Evolutionary conservation across 2,888 invertebrate species (phyloP), one percentile per base, ranked within the genome.

Genomic region (Hemicrepidius hirtus): DNA sequence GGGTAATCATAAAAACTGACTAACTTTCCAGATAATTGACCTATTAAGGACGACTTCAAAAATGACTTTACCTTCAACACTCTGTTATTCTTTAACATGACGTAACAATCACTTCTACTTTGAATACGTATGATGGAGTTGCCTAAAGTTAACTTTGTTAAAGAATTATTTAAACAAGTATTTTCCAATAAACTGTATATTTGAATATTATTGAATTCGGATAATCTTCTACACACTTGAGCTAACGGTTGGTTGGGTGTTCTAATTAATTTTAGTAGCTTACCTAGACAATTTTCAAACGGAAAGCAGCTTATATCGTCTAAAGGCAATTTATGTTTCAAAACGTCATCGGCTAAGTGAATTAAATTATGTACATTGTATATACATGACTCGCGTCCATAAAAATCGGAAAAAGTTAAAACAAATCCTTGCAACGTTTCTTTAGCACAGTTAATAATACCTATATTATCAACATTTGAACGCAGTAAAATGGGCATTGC

Each of bases 1-100:
- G 24, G 53, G 21, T 53, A 53, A 13, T 53, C 53, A 53, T 53
- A 53, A 24, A 53, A 21, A 24, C 21, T 53, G 3, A 24, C 53
- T 6, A 53, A 24, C 3, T n/a, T 20, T n/a, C 53, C 21, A 5
- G 53, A 53, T n/a, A 53, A 3, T 4, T 46, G 16, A 20, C 46
- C 28, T n/a, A 41, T 41, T 24, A 53, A 7, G n/a, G 20, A 21
- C 5, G 21, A 40, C 3, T 40, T 10, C 40, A 40, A 40, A n/a
- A 40, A 40, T 40, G 40, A 40, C 40, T n/a, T 40, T 13, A 40
- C 40, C 10, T 40, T 40, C 10, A 40, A 13, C 40, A 40, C 40
- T 40, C 13, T 40, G 13, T 40, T 3, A 13, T 40, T 40, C 2
- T 3, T 40, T 40, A 40, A 10, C 3, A 40, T 40, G 40, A 40